Conservation (phyloP, 2,113 vertebrate species). For the Balaeniceps rex region DNA sequence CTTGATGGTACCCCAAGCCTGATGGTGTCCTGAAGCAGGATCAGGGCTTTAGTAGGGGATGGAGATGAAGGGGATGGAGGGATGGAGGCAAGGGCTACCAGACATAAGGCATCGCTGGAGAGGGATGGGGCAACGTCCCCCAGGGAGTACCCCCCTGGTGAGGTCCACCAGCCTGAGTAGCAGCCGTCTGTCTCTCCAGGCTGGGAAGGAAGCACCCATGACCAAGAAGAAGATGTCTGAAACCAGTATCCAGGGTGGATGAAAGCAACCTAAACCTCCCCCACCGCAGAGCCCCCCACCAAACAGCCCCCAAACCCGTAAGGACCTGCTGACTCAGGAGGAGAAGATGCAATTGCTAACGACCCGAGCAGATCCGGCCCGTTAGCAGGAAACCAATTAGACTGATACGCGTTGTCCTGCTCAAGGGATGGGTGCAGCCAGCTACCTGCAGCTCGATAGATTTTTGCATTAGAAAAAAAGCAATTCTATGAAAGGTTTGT, state of each 20-base stretch:
- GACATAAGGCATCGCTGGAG: not conserved
- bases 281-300: not conserved
- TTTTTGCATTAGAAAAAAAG: not conserved
- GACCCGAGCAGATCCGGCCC: not conserved
- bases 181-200: not conserved
- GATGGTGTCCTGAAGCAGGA: not conserved
- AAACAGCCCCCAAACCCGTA: not conserved
- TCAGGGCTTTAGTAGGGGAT: not conserved
- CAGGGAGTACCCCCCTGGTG: not conserved
- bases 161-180: not conserved
- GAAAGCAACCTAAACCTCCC: not conserved
- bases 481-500: constrained; percentile 1
- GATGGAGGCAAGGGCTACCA: not conserved
- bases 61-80: not conserved
- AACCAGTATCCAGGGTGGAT: not conserved
- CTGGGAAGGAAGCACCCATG: not conserved
- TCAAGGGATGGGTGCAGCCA: not conserved
- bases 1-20: not conserved
- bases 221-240: not conserved
- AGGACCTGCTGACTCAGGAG: not conserved
- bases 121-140: not conserved
- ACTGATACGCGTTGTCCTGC: not conserved
- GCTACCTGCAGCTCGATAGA: not conserved
- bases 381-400: not conserved
- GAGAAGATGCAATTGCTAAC: not conserved